phyloP scores from a whole-genome alignment of 2,797 vertebrate species.

The Urocyon cinereoargenteus region DNA sequence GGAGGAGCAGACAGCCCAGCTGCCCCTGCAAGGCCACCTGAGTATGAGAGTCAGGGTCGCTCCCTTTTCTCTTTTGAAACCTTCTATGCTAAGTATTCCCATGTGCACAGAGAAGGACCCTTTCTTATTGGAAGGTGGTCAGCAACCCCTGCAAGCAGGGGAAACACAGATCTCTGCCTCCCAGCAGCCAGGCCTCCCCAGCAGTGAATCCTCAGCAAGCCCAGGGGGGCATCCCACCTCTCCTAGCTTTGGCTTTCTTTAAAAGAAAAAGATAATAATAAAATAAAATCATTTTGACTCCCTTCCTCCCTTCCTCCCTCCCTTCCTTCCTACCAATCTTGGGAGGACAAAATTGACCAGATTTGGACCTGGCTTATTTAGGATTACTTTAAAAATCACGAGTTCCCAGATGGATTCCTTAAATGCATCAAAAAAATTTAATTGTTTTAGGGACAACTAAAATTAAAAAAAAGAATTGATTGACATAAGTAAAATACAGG shows the following conservation, averaged over 20 bases:
- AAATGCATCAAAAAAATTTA: not conserved
- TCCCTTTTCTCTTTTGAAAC: not conserved
- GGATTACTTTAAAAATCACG: not conserved
- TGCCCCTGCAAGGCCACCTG: not conserved
- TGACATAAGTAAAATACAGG: not conserved
- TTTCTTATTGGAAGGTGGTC: accelerated
- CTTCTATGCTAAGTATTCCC: not conserved
- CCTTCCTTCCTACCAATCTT: not conserved
- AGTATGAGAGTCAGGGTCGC: not conserved
- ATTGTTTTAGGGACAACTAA: slow-evolving; percentile 4
- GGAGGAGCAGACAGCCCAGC: too few species aligned
- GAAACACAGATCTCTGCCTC: not conserved
- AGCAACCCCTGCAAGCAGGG: not conserved
- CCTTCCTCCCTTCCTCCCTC: too few species aligned
- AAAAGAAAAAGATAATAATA: too few species aligned
- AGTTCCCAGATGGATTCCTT: not conserved
- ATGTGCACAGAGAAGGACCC: not conserved
- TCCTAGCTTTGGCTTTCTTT: not conserved
- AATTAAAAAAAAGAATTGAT: not conserved
- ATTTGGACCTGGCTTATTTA: not conserved
- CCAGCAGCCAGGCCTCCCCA: not conserved
- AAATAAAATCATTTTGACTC: not conserved
- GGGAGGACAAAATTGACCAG: not conserved
- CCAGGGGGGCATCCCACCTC: not conserved
- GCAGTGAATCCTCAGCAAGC: not conserved